phyloP scores from a whole-genome alignment of 2,888 invertebrate genomes.

The Tetanocera ferruginea region DNA sequence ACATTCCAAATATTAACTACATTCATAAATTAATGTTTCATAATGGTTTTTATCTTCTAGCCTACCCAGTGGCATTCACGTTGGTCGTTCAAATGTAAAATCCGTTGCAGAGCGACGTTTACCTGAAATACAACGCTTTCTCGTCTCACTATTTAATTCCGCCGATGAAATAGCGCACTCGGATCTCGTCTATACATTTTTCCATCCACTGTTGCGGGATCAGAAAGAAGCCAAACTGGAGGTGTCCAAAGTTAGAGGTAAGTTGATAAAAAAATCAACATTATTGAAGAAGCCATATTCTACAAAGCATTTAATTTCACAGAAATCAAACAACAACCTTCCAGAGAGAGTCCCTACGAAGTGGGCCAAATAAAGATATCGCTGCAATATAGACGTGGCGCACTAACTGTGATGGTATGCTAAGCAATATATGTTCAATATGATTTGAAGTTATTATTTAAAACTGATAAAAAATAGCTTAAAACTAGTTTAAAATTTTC shows the following conservation, averaged over 20 bases:
- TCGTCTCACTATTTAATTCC: constrained; percentile 86
- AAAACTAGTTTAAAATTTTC: too few species aligned
- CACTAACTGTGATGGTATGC: constrained; percentile 82
- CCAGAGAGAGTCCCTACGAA: constrained; percentile 68
- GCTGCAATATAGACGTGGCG: constrained; percentile 81
- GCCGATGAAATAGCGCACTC: constrained; percentile 96
- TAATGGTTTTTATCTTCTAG: constrained; percentile 65
- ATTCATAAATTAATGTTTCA: too few species aligned
- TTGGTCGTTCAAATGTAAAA: constrained; percentile 93
- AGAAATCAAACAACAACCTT: constrained; percentile 48
- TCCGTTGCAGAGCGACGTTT: constrained; percentile 95
- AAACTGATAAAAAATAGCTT: not conserved
- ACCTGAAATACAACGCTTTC: constrained; percentile 88
- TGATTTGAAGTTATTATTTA: not conserved
- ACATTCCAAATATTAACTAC: too few species aligned
- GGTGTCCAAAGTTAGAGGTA: constrained; percentile 83
- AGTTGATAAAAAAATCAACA: constrained; percentile 31
- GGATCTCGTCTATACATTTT: constrained; percentile 98
- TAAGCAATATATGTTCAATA: not conserved
- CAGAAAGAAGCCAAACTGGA: constrained; percentile 91
- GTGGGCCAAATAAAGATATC: constrained; percentile 85
- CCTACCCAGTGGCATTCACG: constrained; percentile 81
- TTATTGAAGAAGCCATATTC: not conserved
- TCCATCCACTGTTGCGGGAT: constrained; percentile 94
- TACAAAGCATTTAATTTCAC: not conserved